Conservation (phyloP, 2,113 vertebrate genomes). For the Callocephalon fimbriatum region DNA sequence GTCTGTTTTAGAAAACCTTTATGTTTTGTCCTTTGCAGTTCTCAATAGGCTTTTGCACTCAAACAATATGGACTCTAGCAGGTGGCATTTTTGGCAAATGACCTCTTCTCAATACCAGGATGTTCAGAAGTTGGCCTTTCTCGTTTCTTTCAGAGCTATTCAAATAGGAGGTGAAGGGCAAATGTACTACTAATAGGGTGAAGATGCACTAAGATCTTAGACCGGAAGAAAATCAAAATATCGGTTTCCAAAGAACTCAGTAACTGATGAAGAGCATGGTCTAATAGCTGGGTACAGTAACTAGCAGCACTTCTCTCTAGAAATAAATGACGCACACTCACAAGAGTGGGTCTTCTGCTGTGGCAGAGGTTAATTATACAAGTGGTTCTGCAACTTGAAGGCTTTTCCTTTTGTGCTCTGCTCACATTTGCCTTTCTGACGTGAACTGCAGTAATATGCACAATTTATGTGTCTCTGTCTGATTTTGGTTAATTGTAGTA, state of each 20-base stretch:
- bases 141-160: conserved; percentile 15
- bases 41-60: conserved; percentile 64
- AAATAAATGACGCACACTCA: conserved; percentile 18
- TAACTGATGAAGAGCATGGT: not conserved
- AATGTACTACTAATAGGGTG: not conserved
- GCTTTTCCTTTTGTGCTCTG: conserved; percentile 6
- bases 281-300: not conserved
- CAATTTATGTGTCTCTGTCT: conserved; percentile 46
- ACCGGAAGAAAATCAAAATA: not conserved
- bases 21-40: conserved; percentile 34
- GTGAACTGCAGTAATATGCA: conserved; percentile 51
- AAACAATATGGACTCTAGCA: conserved; percentile 60
- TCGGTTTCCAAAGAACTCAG: not conserved
- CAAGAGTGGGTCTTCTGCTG: conserved; percentile 9
- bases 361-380: conserved; percentile 53
- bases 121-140: conserved; percentile 54
- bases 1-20: conserved; percentile 70
- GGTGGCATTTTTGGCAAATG: conserved; percentile 69
- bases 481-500: conserved; percentile 69
- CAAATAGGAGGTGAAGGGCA: conserved; percentile 31
- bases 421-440: conserved; percentile 43
- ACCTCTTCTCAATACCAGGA: conserved; percentile 41
- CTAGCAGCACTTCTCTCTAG: not conserved
- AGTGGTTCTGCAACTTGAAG: not conserved
- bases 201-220: not conserved